phyloP scores from a whole-genome alignment of 2,113 vertebrate species.

The Prionailurus viverrinus region DNA sequence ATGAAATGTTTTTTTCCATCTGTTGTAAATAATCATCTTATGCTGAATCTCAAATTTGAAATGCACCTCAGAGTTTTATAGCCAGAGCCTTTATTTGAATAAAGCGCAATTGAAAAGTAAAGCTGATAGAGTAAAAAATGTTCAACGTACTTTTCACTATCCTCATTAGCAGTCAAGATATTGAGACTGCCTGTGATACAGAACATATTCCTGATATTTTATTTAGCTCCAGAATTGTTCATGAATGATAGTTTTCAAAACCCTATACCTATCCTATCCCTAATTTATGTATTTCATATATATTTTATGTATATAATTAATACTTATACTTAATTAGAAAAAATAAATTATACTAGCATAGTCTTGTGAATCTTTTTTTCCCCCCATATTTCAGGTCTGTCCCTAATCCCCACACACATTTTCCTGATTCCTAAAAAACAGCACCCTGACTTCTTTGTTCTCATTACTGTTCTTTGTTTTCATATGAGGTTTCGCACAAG shows the following conservation, averaged over 20 bases:
- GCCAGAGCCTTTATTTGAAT: not conserved
- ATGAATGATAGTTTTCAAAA: not conserved
- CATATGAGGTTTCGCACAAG: not conserved
- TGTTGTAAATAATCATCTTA: not conserved
- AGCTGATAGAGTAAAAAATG: not conserved
- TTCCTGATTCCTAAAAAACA: not conserved
- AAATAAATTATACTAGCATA: not conserved
- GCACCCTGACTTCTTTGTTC: not conserved
- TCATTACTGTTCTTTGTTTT: not conserved
- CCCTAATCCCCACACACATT: not conserved
- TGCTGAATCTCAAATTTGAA: not conserved
- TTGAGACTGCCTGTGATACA: not conserved
- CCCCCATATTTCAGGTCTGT: not conserved
- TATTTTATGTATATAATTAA: not conserved
- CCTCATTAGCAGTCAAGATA: not conserved
- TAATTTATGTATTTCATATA: not conserved
- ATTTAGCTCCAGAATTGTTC: not conserved
- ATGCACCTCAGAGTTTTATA: not conserved
- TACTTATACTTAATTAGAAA: not conserved
- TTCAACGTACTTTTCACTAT: not conserved
- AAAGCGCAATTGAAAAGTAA: conserved; percentile 15
- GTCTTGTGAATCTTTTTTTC: not conserved
- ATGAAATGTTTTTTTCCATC: not conserved
- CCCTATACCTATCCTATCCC: not conserved
- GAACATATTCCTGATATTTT: not conserved